Conservation (phyloP, 2,113 vertebrate species). For the Genyomyrus donnyi region DNA sequence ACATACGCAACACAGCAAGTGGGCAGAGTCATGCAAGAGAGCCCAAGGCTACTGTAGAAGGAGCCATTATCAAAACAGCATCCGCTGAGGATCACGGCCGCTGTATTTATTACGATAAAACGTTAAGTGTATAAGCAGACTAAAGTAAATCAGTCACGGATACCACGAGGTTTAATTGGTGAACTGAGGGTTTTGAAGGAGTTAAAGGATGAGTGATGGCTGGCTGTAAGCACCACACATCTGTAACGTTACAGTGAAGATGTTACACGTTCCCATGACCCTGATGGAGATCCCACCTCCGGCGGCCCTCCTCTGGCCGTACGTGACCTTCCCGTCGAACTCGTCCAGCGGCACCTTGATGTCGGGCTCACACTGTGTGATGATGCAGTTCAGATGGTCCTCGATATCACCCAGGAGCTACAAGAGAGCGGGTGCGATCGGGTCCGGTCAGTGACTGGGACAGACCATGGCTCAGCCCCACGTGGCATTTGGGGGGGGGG, state of each 20-base stretch:
- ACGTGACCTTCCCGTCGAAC: conserved; percentile 94
- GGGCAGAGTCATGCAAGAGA: background rate
- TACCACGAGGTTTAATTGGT: background rate
- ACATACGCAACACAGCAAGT: background rate
- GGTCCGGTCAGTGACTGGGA: background rate
- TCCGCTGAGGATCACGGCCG: background rate
- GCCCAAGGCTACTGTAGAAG: background rate
- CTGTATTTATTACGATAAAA: background rate
- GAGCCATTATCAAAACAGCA: background rate
- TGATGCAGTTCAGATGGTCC: conserved; percentile 94
- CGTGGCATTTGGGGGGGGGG: background rate
- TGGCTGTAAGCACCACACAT: background rate
- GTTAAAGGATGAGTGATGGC: background rate
- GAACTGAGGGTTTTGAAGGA: background rate
- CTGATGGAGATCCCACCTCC: conserved; percentile 62
- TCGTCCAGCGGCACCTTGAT: conserved; percentile 92
- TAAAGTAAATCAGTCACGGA: background rate
- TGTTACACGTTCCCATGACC: background rate
- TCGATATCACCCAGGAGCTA: conserved; percentile 89
- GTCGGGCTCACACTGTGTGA: conserved; percentile 89
- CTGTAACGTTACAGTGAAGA: background rate
- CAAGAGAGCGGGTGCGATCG: background rate
- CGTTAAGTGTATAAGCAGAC: background rate
- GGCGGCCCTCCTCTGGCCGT: conserved; percentile 76
- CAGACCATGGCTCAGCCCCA: background rate